Percentiles rank a stretch among this genome's conserved stretches.
Evolutionary conservation across 2,113 vertebrate genomes (phyloP).

Genomic region (Macrotus californicus): DNA sequence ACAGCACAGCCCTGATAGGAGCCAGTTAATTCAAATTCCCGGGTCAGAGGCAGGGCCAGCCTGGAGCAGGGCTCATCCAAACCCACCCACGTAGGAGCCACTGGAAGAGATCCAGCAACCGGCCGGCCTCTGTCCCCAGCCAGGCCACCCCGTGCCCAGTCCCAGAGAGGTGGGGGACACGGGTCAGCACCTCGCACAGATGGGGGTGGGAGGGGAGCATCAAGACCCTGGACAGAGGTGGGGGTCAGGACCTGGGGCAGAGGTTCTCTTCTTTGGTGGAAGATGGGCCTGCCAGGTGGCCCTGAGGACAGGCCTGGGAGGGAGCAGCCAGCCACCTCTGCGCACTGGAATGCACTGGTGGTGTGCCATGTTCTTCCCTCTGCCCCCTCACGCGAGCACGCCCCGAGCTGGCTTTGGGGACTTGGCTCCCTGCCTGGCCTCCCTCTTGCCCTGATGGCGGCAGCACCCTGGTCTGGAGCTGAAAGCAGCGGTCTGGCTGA

Average conservation of each 20-base stretch:
- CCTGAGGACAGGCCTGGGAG: too few species aligned
- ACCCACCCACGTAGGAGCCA: background rate
- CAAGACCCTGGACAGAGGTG: too few species aligned
- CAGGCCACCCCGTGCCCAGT: background rate
- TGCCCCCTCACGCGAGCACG: background rate
- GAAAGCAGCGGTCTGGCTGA: too few species aligned
- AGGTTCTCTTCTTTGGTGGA: background rate
- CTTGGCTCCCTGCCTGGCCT: background rate
- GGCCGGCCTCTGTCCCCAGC: too few species aligned
- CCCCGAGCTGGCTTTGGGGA: background rate
- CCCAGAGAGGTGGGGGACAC: accelerated
- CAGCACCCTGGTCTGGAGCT: background rate
- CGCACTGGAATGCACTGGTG: background rate
- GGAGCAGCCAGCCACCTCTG: background rate
- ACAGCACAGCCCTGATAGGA: background rate
- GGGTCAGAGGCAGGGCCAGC: background rate
- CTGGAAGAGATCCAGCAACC: background rate
- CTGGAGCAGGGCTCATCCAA: background rate
- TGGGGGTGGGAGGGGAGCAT: too few species aligned
- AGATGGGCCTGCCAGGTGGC: background rate
- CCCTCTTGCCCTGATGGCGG: background rate
- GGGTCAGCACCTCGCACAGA: too few species aligned
- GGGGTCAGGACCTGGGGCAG: background rate
- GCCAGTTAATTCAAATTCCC: background rate
- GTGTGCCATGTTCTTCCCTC: background rate